Evolutionary conservation across 2,113 vertebrate genomes (phyloP), one percentile per base, ranked within the genome.

Genomic region (Coregonus clupeaformis): DNA sequence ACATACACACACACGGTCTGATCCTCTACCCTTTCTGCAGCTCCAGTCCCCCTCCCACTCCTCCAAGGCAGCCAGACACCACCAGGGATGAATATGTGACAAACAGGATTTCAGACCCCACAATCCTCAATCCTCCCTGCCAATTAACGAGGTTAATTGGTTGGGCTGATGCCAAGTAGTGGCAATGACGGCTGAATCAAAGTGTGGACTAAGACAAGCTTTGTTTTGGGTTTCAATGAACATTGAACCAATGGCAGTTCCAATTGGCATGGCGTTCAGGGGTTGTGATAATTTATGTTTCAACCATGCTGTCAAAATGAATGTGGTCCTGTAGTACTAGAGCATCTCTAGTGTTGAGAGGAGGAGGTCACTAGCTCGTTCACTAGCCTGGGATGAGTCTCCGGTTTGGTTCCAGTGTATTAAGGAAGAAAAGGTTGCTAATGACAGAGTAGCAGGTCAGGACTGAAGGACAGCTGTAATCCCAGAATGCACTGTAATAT

Each of bases 81-180:
- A 83, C 80, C 73, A 73, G 86, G 85, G 86, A 78, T 78, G 80
- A 73, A 69, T 16, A 87, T 80, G 80, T 91, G 87, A 88, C 88
- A 72, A 86, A 91, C 85, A 84, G 79, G 80, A 88, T 90, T 91
- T 87, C 82, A 87, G 82, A 57, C 72, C 69, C 70, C 25, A 81
- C 82, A 86, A 90, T 79, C 74, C 85, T 77, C 80, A 77, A 84
- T 85, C 87, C 81, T 73, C 76, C 81, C 68, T 80, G 78, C 82
- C 81, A 85, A 90, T 92, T 90, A 86, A 20, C 24, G 78, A 82
- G 87, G 91, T 90, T 91, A 92, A 91, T 92, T 90, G 84, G 84
- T 86, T 90, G 90, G 85, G 81, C 73, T 22, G 30, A 73, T 85
- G 86, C 87, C 87, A 92, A 91, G 85, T 67, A 67, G 77, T 82